phyloP scores from a whole-genome alignment of 2,113 vertebrate genomes.

The Carlito syrichta region DNA sequence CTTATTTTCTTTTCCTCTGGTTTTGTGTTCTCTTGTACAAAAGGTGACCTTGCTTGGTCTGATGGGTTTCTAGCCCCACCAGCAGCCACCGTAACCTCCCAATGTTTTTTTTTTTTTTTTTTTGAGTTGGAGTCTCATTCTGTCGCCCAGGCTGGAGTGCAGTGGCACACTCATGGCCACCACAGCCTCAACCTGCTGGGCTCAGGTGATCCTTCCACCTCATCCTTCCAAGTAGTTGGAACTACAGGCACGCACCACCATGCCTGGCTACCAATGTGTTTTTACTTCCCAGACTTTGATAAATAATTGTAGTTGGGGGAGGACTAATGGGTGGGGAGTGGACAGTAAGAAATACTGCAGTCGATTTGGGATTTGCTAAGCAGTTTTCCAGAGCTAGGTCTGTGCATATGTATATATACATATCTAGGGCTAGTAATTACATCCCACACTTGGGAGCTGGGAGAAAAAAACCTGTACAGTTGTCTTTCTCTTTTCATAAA shows the following conservation, averaged over 20 bases:
- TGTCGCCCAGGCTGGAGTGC: too few species aligned
- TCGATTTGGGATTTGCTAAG: constrained; percentile 56
- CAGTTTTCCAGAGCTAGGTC: constrained; percentile 63
- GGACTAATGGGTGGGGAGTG: constrained; percentile 2
- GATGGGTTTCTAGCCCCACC: background rate
- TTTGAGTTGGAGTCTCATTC: too few species aligned
- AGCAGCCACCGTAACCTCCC: background rate
- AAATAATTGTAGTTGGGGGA: background rate
- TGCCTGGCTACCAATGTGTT: too few species aligned
- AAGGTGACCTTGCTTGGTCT: constrained; percentile 21
- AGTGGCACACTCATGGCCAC: too few species aligned
- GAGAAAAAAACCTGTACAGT: constrained; percentile 74
- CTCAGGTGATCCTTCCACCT: too few species aligned
- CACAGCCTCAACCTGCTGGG: too few species aligned
- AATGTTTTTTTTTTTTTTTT: too few species aligned
- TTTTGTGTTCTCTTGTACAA: background rate
- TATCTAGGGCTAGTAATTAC: constrained; percentile 44
- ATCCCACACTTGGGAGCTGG: constrained; percentile 62
- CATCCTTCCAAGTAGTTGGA: too few species aligned
- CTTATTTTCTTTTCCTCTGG: background rate
- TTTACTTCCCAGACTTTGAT: constrained; percentile 38
- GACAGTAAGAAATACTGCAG: constrained; percentile 38
- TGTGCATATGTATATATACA: constrained; percentile 34
- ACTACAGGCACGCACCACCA: too few species aligned
- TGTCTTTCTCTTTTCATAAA: constrained; percentile 61